Base-by-base conservation (phyloP, 2,888 invertebrate species). In the Aquatica leii region DNA sequence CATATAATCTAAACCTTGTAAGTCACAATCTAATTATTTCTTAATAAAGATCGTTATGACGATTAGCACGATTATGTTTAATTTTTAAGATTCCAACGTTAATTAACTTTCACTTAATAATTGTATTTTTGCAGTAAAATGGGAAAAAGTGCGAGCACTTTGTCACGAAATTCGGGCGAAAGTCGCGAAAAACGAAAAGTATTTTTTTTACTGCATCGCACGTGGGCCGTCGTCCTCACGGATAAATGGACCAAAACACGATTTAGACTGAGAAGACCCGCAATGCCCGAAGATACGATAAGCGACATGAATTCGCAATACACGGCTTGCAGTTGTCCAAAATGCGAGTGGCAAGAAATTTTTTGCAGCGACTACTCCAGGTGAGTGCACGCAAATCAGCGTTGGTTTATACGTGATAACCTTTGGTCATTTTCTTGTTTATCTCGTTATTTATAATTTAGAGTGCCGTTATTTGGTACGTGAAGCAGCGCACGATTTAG, bases 291-390 rank as follows among this genome's bases (percentile, higher is more conserved):
- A 48, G 61, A 65, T 24, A 53, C 58, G 14, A 60, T 64, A 9
- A 77, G 77, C 54, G 76, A 77, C 15, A 74, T 69, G 54, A 74
- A 73, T 51, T 79, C 80, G 6, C 78, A 79, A 62, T 79, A 77
- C 65, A 76, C 80, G 11, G 75, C 77, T 51, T 80, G 80, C 55
- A 79, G 78, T 58, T 80, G 80, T 60, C 73, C 78, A 8, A 77
- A 79, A 68, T 80, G 80, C 50, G 76, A 77, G 52, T 74, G 73
- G 65, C 75, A 78, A 53, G 77, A 78, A 60, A 75, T 54, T 4
- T 65, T 69, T 31, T 65, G 70, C 51, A 71, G 71, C 55, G 66
- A 67, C 40, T 67, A 60, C 49, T 57, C 60, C 9, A 74, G 73
- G 74, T 74, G 60, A 58, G 70, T 59, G 43, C 43, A 43, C 24